Evolutionary conservation across 2,888 invertebrate genomes (phyloP).

Genomic region (Eupithecia centaureata): DNA sequence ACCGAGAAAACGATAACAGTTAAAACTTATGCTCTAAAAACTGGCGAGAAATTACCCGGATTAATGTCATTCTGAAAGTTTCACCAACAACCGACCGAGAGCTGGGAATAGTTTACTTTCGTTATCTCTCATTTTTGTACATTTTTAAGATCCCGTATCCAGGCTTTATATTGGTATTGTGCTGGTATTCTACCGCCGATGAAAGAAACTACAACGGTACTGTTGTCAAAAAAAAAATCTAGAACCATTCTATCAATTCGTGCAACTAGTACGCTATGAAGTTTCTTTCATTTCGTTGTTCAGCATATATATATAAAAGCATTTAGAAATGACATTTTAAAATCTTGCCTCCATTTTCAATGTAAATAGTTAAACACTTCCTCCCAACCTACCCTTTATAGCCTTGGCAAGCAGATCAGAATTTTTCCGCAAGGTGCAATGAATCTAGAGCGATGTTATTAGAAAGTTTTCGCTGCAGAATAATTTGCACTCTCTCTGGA

Average conservation of each 20-base stretch:
- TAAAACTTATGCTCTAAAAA: conserved; percentile 57
- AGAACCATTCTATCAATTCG: background rate
- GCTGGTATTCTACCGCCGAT: background rate
- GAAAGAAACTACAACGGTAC: background rate
- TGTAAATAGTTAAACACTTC: conserved; percentile 2
- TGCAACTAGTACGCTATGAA: background rate
- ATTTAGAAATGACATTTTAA: conserved; percentile 1
- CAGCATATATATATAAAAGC: no score
- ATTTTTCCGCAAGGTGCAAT: conserved; percentile 75
- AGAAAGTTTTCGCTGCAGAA: conserved; percentile 70
- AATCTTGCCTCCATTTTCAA: background rate
- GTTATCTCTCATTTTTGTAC: conserved; percentile 2
- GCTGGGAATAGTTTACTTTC: conserved; percentile 10
- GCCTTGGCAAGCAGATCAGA: conserved; percentile 60
- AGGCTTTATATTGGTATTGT: no score
- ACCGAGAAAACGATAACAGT: conserved; percentile 50
- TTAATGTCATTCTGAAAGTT: conserved; percentile 73
- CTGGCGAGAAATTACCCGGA: conserved; percentile 62
- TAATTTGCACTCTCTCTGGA: conserved; percentile 59
- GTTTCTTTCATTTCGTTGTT: no score
- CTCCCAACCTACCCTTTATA: conserved; percentile 42
- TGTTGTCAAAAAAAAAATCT: background rate
- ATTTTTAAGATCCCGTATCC: no score
- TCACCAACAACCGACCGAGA: conserved; percentile 57
- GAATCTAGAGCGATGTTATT: conserved; percentile 74